Evolutionary conservation across 2,113 vertebrate species (phyloP).

Genomic region (Austrofundulus limnaeus): DNA sequence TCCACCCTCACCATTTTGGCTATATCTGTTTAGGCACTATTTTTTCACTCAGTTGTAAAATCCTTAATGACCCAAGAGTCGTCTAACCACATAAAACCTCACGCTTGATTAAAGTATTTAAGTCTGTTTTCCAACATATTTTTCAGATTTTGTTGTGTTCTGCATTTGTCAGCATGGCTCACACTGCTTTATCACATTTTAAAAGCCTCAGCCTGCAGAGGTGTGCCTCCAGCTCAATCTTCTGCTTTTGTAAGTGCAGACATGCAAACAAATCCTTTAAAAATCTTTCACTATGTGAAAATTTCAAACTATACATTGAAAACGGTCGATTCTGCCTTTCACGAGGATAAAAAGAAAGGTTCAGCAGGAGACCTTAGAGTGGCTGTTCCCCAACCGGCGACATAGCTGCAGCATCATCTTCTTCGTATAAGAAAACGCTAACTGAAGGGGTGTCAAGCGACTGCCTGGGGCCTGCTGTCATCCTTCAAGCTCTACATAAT

Average conservation of each 20-base stretch:
- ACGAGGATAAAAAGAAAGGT: too few species aligned
- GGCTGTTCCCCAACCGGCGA: background rate
- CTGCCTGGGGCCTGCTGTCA: conserved; percentile 43
- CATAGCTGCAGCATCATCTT: background rate
- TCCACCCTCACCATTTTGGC: too few species aligned
- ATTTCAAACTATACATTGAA: conserved; percentile 10
- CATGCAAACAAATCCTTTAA: background rate
- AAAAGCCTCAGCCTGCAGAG: too few species aligned
- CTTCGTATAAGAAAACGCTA: conserved; percentile 10
- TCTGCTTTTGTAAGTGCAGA: conserved; percentile 8
- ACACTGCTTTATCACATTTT: too few species aligned
- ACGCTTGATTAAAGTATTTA: too few species aligned
- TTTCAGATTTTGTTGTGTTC: too few species aligned
- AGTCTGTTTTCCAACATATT: too few species aligned
- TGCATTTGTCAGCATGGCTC: too few species aligned
- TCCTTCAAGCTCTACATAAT: conserved; percentile 40
- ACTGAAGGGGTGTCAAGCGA: conserved; percentile 31
- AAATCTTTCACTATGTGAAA: conserved; percentile 26
- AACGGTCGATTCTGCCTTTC: background rate
- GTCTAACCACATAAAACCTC: too few species aligned
- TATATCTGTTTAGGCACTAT: too few species aligned
- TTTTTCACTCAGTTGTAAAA: too few species aligned
- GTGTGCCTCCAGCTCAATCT: conserved; percentile 8
- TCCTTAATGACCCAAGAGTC: too few species aligned
- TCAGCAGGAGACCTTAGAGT: background rate